These are phyloP conservation scores for Plagodis pulveraria DNA, from an alignment of 2,888 invertebrate species.

Conservation along the genomic window DNA sequence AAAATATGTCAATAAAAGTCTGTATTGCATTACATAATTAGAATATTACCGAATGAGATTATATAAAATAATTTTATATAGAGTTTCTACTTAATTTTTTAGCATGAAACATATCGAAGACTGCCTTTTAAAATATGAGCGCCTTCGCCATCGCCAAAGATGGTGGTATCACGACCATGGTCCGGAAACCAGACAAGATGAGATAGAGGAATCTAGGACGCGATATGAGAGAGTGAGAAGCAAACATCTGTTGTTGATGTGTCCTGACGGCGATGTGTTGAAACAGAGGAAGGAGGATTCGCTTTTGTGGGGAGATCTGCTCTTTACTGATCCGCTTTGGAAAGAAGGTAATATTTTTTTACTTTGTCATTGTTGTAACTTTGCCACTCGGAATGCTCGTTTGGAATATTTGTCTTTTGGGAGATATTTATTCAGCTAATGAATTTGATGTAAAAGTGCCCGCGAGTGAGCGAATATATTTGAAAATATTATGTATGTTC, in stretches of 20 bases:
- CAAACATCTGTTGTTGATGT: conserved; percentile 67
- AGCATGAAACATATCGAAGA: conserved; percentile 59
- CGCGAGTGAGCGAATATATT: no score
- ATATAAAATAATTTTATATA: no score
- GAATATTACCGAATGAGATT: no score
- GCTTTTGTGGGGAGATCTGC: conserved; percentile 66
- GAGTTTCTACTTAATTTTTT: neutral
- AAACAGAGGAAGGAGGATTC: conserved; percentile 65
- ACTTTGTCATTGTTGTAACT: neutral
- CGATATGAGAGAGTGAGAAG: conserved; percentile 57
- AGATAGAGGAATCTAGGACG: conserved; percentile 26
- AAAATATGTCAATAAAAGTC: no score
- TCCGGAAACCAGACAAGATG: conserved; percentile 47
- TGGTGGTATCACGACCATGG: conserved; percentile 61
- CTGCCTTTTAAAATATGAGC: conserved; percentile 62
- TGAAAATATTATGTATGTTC: no score
- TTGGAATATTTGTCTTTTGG: no score
- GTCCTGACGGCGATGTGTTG: conserved; percentile 71
- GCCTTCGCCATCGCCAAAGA: conserved; percentile 63
- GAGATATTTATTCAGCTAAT: no score
- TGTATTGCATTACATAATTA: no score
- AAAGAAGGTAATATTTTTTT: conserved; percentile 52
- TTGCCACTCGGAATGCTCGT: neutral
- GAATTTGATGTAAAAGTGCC: no score
- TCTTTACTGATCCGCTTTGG: conserved; percentile 76